Evolutionary conservation across 2,888 invertebrate genomes (phyloP), one percentile per base, ranked within the genome.

Genomic region (Digitonthophagus gazella): DNA sequence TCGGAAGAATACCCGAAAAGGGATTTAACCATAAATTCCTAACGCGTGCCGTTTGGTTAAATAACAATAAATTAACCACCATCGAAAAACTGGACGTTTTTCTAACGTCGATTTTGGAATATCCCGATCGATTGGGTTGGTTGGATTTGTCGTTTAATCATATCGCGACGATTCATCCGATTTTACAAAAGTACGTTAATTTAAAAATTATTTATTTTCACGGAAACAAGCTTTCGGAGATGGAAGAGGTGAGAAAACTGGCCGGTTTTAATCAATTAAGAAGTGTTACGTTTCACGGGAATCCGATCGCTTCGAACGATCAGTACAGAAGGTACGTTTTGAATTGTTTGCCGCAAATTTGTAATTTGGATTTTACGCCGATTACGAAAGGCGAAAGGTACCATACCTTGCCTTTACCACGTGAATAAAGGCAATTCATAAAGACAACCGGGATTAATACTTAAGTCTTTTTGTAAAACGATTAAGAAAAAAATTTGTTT

Each of bases 171-270:
- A 80, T 85, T 55, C 82, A 84, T 71, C 64, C 19, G 2, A 66
- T 68, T 6, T 20, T 71, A 3, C 22, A 44, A 11, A 66, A 66
- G 5, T 68, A 66, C 64, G 15, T 15, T 2, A 84, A 85, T 72
- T 78, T 90, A 55, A 85, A 85, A 75, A 88, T 89, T 58, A 77
- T 89, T 3, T 89, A 89, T 77, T 82, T 89, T 11, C 89, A 89
- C 74, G 88, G 88, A 0, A 90, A 90, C 76, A 78, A 82, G 18
- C 85, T 89, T 16, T 78, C 79, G 2, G 82, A 85, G 69, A 78
- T 88, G 64, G 80, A 82, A 4, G 84, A 85, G 69, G 77, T 88
- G 2, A 79, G 83, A 16, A 87, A 86, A 74, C 75, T 90, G 44
- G 76, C 79, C 22, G 72, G 72, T 0, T 75, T 89, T 20, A 78